Conservation (phyloP, 1,140 invertebrate species). For the Pectinophora gossypiella region DNA sequence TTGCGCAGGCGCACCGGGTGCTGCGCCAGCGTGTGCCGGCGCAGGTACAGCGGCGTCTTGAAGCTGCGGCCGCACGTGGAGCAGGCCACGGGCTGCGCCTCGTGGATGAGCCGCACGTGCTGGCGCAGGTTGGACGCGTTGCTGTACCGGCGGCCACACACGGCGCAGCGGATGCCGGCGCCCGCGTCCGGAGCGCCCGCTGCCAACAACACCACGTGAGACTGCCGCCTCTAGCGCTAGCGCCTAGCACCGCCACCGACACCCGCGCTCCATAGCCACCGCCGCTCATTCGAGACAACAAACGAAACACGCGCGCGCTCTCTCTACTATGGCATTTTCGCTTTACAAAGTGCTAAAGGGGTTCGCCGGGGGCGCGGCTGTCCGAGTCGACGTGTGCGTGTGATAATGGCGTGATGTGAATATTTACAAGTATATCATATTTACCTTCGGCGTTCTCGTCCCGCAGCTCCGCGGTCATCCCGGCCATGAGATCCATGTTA, state of each 20-base stretch:
- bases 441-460: conserved; percentile 68
- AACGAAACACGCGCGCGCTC: no score
- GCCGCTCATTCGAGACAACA: conserved; percentile 31
- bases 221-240: conserved; percentile 6
- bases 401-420: conserved; percentile 57
- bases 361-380: conserved; percentile 73
- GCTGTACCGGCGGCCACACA: conserved; percentile 87
- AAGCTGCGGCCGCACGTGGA: conserved; percentile 84
- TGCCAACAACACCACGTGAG: conserved; percentile 67
- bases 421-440: conserved; percentile 25
- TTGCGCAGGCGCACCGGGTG: conserved; percentile 44
- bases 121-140: conserved; percentile 87
- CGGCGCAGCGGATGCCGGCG: conserved; percentile 76
- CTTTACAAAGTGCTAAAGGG: conserved; percentile 28
- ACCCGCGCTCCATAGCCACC: conserved; percentile 64
- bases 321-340: conserved; percentile 43
- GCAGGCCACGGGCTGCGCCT: conserved; percentile 85
- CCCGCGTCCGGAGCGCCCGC: conserved; percentile 34
- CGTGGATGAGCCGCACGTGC: conserved; percentile 87
- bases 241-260: conserved; percentile 43
- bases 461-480: conserved; percentile 56
- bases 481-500: conserved; percentile 66
- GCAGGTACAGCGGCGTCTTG: conserved; percentile 86
- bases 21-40: conserved; percentile 78
- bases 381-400: conserved; percentile 71